These are phyloP conservation scores for Stictonetta naevosa DNA, from an alignment of 2,113 vertebrate genomes.

Conservation along the genomic window DNA sequence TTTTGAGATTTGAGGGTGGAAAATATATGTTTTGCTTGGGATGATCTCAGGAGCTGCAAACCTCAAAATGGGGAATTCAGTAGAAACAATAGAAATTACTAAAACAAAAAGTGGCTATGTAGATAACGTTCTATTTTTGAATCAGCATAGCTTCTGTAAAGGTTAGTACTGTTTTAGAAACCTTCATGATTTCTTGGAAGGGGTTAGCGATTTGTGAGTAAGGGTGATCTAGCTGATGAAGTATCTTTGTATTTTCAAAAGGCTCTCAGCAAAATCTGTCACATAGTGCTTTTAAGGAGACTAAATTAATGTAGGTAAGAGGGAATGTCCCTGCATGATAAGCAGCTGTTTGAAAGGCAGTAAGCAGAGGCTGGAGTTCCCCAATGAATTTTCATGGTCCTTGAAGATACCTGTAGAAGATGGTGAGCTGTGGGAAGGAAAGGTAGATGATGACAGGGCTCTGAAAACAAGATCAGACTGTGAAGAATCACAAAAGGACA, in stretches of 20 bases:
- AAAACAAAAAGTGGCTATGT: neutral
- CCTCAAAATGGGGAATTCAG: neutral
- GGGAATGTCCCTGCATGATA: neutral
- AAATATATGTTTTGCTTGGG: neutral
- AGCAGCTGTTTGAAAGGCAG: neutral
- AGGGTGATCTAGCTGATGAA: neutral
- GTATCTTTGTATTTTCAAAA: neutral
- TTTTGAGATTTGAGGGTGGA: neutral
- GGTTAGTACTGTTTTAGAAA: neutral
- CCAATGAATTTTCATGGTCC: neutral
- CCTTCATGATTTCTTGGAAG: neutral
- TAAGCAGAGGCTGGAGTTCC: neutral
- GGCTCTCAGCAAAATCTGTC: neutral
- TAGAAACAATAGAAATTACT: neutral
- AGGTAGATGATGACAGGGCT: neutral
- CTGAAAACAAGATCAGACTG: neutral
- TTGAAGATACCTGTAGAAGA: neutral
- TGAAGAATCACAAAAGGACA: neutral
- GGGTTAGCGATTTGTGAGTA: neutral
- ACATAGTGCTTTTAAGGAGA: neutral
- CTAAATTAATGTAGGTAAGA: neutral
- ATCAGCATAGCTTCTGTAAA: neutral
- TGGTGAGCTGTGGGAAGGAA: neutral
- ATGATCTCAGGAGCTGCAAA: neutral
- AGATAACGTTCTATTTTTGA: neutral